Percentiles rank a stretch among this genome's conserved stretches.
These are phyloP conservation scores for Palythoa caribaeorum DNA, from an alignment of 92 coral and sea anemone genomes.

Conservation along the genomic window DNA sequence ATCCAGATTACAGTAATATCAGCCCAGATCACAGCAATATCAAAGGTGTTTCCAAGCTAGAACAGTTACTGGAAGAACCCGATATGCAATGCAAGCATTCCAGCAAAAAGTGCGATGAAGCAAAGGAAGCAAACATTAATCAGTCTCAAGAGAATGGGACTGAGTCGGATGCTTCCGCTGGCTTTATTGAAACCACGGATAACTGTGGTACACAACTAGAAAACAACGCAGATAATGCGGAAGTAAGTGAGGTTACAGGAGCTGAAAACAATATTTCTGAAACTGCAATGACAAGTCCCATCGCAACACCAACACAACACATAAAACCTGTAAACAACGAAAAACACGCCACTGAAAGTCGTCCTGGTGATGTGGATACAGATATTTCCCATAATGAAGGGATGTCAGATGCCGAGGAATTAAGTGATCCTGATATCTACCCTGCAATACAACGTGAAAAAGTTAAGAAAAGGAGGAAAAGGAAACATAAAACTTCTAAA, in stretches of 20 bases:
- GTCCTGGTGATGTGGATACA: slow-evolving; percentile 62
- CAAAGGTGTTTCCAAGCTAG: slow-evolving; percentile 70
- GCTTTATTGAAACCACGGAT: background rate
- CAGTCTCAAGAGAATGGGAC: slow-evolving; percentile 18
- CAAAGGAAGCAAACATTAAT: background rate
- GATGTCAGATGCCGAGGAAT: slow-evolving; percentile 90
- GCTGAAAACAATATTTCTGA: slow-evolving; percentile 30
- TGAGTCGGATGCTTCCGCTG: slow-evolving; percentile 1
- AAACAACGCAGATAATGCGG: background rate
- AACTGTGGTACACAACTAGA: slow-evolving; percentile 16
- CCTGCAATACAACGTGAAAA: slow-evolving; percentile 66
- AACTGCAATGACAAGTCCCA: background rate
- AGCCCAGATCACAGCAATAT: slow-evolving; percentile 93
- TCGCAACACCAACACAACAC: background rate
- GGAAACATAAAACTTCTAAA: slow-evolving; percentile 67
- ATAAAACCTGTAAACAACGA: slow-evolving; percentile 16
- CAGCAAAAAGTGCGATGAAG: slow-evolving; percentile 57
- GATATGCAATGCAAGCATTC: slow-evolving; percentile 98
- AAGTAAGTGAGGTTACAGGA: background rate
- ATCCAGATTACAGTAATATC: slow-evolving; percentile 95
- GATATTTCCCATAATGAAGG: slow-evolving; percentile 87
- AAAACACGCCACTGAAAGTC: background rate
- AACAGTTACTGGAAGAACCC: slow-evolving; percentile 80
- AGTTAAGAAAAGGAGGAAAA: slow-evolving; percentile 78
- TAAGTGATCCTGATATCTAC: slow-evolving; percentile 75